phyloP scores from a whole-genome alignment of 2,113 vertebrate genomes.

The Marmota monax region DNA sequence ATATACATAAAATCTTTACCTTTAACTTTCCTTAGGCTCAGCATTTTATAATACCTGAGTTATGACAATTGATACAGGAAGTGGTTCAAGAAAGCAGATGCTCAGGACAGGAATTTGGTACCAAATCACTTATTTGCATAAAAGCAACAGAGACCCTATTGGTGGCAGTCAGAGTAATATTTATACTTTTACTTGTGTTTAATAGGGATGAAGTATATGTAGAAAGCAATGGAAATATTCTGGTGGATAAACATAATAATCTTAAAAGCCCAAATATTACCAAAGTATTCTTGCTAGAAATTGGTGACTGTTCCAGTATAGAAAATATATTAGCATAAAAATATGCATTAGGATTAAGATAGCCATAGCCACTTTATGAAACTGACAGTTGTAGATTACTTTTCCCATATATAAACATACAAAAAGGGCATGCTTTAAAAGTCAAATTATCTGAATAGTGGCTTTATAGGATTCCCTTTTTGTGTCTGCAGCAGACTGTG shows the following conservation, averaged over 20 bases:
- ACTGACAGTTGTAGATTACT: neutral
- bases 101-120: neutral
- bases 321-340: neutral
- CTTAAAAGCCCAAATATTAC: too few relatives aligned
- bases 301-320: neutral
- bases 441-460: neutral
- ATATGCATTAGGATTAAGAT: neutral
- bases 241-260: too few relatives aligned
- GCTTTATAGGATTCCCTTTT: neutral
- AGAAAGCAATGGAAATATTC: neutral
- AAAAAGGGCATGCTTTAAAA: neutral
- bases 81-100: neutral
- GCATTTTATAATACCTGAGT: neutral
- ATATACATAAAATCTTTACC: neutral
- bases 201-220: neutral
- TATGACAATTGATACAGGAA: conserved; percentile 24
- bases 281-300: neutral
- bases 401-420: neutral
- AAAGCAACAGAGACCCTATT: neutral
- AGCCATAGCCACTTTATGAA: neutral
- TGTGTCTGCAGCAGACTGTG: neutral
- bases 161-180: neutral
- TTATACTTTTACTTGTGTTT: neutral
- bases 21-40: neutral
- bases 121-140: neutral